Percentiles rank a stretch among this genome's conserved stretches.
These are phyloP conservation scores for Rapana venosa DNA, from an alignment of 2,888 invertebrate genomes.

Conservation along the genomic window DNA sequence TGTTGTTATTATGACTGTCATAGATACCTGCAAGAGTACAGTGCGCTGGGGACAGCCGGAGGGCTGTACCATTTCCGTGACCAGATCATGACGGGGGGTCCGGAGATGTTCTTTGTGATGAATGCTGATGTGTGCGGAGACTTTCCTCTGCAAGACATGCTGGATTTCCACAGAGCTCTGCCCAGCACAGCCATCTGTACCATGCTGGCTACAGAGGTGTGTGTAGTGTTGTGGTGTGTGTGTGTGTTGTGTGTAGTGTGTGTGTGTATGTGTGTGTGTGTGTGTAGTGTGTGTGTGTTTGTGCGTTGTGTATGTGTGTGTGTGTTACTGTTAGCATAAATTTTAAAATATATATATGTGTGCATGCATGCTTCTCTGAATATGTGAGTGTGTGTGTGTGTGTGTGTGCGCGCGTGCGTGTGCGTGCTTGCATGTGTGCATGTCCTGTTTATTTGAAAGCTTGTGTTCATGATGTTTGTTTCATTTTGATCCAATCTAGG, in stretches of 20 bases:
- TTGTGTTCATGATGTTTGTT: slow-evolving; percentile 17
- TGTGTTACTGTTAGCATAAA: too few species aligned
- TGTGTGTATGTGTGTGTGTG: not conserved
- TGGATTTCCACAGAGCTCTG: slow-evolving; percentile 72
- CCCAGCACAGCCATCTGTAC: slow-evolving; percentile 81
- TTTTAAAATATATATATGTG: not conserved
- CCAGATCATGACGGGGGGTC: slow-evolving; percentile 91
- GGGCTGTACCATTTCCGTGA: slow-evolving; percentile 98
- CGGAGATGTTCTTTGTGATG: slow-evolving; percentile 93
- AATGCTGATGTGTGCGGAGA: slow-evolving; percentile 99
- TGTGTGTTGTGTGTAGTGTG: not conserved
- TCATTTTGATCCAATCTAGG: slow-evolving; percentile 81
- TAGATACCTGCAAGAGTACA: slow-evolving; percentile 96
- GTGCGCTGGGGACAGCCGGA: slow-evolving; percentile 95
- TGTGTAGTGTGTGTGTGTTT: too few species aligned
- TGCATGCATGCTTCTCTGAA: not conserved
- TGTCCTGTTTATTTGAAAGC: not conserved
- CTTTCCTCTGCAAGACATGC: slow-evolving; percentile 92
- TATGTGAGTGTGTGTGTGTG: not conserved
- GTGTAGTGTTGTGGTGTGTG: not conserved
- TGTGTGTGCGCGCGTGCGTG: not conserved
- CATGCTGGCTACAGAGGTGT: slow-evolving; percentile 87
- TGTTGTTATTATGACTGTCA: not conserved
- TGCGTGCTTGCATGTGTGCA: not conserved
- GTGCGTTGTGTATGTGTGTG: too few species aligned